Evolutionary conservation across 2,888 invertebrate genomes (phyloP).

Genomic region (Dicyrtoma fusca): DNA sequence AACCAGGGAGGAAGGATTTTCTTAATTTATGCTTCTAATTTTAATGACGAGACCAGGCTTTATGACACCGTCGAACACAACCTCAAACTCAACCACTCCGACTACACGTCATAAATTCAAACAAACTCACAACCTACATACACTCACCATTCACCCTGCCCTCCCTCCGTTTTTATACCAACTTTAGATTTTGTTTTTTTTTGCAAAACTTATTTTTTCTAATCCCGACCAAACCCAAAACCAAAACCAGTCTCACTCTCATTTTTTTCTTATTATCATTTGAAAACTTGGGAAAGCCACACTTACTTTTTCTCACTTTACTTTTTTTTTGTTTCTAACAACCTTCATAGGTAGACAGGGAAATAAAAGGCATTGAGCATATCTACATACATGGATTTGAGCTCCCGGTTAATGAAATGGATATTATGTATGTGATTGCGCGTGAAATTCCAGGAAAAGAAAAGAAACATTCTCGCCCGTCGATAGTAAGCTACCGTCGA

Average conservation of each 20-base stretch:
- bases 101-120: slow-evolving; percentile 21
- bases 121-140: not conserved
- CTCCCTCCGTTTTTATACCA: not conserved
- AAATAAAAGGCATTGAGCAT: too few relatives aligned
- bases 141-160: slow-evolving; percentile 1
- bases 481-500: too few relatives aligned
- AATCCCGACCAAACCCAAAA: too few relatives aligned
- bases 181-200: not conserved
- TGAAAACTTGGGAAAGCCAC: too few relatives aligned
- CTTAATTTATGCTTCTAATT: slow-evolving; percentile 48
- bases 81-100: slow-evolving; percentile 14
- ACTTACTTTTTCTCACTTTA: too few relatives aligned
- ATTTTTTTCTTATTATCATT: too few relatives aligned
- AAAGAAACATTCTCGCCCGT: too few relatives aligned
- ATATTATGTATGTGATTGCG: slow-evolving; percentile 5
- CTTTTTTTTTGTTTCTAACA: too few relatives aligned
- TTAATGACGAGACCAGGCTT: slow-evolving; percentile 32
- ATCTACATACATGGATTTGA: too few relatives aligned
- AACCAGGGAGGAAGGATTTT: slow-evolving; percentile 7
- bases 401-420: not conserved
- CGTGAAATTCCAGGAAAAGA: not conserved
- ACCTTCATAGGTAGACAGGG: too few relatives aligned
- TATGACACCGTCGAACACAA: slow-evolving; percentile 14
- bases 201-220: not conserved
- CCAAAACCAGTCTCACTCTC: too few relatives aligned